Evolutionary conservation across 1,140 invertebrate species (phyloP).

Genomic region (Diplogasteroides magnus): DNA sequence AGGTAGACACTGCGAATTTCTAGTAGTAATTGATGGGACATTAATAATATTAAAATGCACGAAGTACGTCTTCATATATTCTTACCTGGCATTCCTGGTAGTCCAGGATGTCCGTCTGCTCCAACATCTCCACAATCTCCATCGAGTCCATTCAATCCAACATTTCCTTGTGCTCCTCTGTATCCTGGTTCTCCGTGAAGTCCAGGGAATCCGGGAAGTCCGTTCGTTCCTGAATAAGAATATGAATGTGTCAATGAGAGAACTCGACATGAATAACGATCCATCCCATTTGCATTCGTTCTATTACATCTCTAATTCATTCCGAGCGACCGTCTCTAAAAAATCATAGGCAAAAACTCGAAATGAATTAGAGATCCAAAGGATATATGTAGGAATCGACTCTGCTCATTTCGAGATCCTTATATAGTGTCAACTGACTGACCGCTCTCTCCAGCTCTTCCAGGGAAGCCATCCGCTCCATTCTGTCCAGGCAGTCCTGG

Average conservation of each 20-base stretch:
- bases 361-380: too few species aligned
- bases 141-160: slow-evolving; percentile 30
- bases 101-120: slow-evolving; percentile 22
- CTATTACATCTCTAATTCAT: too few species aligned
- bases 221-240: slow-evolving; percentile 16
- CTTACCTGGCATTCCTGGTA: slow-evolving; percentile 29
- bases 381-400: too few species aligned
- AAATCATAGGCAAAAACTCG: too few species aligned
- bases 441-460: slow-evolving; percentile 22
- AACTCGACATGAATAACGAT: too few species aligned
- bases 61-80: slow-evolving; percentile 18
- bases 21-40: too few species aligned
- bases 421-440: too few species aligned
- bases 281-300: too few species aligned
- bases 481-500: slow-evolving; percentile 24
- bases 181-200: slow-evolving; percentile 31
- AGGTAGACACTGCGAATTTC: too few species aligned
- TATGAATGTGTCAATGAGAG: not conserved
- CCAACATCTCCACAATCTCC: slow-evolving; percentile 30
- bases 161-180: slow-evolving; percentile 29
- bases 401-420: too few species aligned
- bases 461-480: slow-evolving; percentile 24
- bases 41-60: too few species aligned
- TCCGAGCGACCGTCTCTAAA: too few species aligned
- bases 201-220: slow-evolving; percentile 39